A percentile compares a stretch with the other conserved stretches of the same genome.
Conservation (phyloP, 2,888 invertebrate species). For the Lasioglossum villosulum region DNA sequence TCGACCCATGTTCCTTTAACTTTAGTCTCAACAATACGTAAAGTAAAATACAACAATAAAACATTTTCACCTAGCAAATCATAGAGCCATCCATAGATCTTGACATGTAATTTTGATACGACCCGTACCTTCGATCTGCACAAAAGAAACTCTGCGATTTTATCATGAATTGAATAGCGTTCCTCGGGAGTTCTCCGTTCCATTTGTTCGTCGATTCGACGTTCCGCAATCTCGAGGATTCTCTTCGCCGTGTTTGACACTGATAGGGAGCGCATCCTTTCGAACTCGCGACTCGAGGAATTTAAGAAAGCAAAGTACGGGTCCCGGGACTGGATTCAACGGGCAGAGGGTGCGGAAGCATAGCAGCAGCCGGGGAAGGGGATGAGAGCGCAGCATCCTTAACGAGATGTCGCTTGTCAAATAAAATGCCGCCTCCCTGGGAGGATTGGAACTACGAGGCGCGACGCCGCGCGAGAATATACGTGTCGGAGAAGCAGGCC, state of each 20-base stretch:
- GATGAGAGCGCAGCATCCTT: conserved; percentile 35
- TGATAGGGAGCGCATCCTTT: conserved; percentile 60
- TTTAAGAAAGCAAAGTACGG: conserved; percentile 18
- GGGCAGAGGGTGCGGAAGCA: background rate
- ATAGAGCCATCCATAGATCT: background rate
- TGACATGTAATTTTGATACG: background rate
- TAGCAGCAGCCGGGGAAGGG: background rate
- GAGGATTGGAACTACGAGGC: background rate
- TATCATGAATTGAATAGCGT: background rate
- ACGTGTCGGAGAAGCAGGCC: background rate
- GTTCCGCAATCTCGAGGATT: conserved; percentile 63
- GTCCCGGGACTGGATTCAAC: background rate
- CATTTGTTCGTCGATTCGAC: conserved; percentile 52
- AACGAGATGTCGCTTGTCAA: conserved; percentile 58
- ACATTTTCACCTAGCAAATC: no score
- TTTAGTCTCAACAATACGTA: no score
- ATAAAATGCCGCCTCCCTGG: conserved; percentile 31
- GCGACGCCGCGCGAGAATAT: background rate
- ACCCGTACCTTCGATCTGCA: background rate
- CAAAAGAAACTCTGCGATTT: background rate
- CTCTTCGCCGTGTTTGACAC: conserved; percentile 57
- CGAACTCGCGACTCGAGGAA: conserved; percentile 32
- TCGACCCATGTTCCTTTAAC: no score
- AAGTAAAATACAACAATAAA: no score
- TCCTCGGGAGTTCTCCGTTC: conserved; percentile 28